Evolutionary conservation across 92 coral and sea anemone genomes (phyloP).

Genomic region (Blastomussa wellsi): DNA sequence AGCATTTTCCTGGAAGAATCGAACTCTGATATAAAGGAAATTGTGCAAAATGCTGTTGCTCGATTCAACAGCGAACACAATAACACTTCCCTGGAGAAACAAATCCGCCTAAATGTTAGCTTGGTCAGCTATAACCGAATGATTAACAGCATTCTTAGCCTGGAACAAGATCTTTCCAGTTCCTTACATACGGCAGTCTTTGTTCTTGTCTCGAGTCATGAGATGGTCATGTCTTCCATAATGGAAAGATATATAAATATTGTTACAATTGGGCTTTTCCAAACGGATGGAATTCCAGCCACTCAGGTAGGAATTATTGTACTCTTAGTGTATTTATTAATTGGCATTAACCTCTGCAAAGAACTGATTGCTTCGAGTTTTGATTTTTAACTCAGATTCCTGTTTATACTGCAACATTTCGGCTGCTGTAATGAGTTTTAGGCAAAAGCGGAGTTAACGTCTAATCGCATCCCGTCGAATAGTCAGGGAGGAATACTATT

Average conservation of each 20-base stretch:
- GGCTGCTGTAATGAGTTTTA: not conserved
- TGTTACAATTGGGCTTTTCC: slow-evolving; percentile 16
- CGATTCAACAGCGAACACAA: not conserved
- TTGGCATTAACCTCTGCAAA: not conserved
- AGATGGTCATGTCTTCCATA: slow-evolving; percentile 12
- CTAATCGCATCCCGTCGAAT: not conserved
- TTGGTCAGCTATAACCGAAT: not conserved
- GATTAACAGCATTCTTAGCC: not conserved
- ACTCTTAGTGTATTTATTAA: not conserved
- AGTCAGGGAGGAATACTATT: not conserved
- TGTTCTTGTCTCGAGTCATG: slow-evolving; percentile 9
- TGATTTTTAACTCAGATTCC: not conserved
- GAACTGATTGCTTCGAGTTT: not conserved
- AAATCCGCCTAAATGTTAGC: not conserved
- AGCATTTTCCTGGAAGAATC: slow-evolving; percentile 2
- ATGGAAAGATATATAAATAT: slow-evolving; percentile 13
- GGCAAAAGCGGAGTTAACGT: not conserved
- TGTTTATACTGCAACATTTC: not conserved
- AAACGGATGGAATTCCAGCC: not conserved
- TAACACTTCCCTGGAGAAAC: not conserved
- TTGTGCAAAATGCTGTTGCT: slow-evolving; percentile 3
- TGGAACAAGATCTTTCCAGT: not conserved
- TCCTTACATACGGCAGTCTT: not conserved
- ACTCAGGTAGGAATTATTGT: slow-evolving; percentile 11
- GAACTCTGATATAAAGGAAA: not conserved